Conservation (phyloP, 2,888 invertebrate genomes). For the Sepioteuthis lessoniana region DNA sequence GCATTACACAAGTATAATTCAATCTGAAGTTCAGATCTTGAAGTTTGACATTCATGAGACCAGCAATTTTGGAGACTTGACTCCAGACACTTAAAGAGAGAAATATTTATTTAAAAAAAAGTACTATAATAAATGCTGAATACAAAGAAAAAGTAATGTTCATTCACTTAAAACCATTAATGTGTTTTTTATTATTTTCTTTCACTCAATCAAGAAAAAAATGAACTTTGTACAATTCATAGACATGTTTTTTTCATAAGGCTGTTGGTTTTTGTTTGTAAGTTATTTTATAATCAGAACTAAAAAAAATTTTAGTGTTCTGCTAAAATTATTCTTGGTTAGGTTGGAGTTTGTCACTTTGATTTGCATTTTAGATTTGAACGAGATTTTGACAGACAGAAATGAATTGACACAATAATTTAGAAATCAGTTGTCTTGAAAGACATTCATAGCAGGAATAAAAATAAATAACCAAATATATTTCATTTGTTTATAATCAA, state of each 20-base stretch:
- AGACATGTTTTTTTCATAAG: neutral
- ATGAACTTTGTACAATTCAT: neutral
- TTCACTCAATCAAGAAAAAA: conserved; percentile 21
- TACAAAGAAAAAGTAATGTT: no score
- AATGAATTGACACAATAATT: neutral
- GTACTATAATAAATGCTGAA: no score
- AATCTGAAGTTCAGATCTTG: no score
- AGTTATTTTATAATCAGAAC: neutral
- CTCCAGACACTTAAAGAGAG: no score
- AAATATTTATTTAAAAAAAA: no score
- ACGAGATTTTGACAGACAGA: neutral
- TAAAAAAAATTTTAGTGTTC: neutral
- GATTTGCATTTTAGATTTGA: neutral
- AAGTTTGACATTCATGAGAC: no score
- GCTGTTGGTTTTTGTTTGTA: neutral
- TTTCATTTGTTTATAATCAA: neutral
- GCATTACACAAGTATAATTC: no score
- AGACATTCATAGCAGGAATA: neutral
- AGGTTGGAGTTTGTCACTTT: neutral
- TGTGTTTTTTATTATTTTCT: neutral
- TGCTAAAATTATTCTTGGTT: neutral
- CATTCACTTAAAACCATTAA: neutral
- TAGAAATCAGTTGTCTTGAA: neutral
- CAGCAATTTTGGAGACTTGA: no score
- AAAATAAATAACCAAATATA: neutral